Percentiles rank a stretch among this genome's conserved stretches.
Conservation (phyloP, 2,113 vertebrate genomes). For the Dascyllus trimaculatus region DNA sequence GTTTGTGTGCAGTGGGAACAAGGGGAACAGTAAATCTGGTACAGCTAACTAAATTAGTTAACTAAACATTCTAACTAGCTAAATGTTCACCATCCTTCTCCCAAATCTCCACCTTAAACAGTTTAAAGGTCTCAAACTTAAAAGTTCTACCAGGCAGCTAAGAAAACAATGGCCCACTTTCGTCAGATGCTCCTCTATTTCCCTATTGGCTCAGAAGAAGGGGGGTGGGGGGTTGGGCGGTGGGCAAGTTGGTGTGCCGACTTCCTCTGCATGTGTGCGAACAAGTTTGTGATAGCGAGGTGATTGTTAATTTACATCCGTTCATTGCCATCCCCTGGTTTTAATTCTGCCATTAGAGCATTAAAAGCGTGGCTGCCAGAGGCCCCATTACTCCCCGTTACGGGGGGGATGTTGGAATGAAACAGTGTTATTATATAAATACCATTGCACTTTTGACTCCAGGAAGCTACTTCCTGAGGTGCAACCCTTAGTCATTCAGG, state of each 20-base stretch:
- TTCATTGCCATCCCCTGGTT: constrained; percentile 74
- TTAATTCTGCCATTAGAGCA: constrained; percentile 80
- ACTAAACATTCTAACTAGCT: too few relatives aligned
- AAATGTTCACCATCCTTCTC: too few relatives aligned
- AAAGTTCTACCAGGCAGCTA: constrained; percentile 25
- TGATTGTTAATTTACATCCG: constrained; percentile 80
- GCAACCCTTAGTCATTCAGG: constrained; percentile 77
- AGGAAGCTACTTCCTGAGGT: constrained; percentile 85
- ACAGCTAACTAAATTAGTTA: too few relatives aligned
- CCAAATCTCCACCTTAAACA: neutral
- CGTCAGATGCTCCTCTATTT: constrained; percentile 47
- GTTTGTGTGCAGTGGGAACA: too few relatives aligned
- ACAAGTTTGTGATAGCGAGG: constrained; percentile 59
- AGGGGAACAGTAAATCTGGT: too few relatives aligned
- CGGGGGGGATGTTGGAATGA: constrained; percentile 75
- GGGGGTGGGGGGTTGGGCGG: too few relatives aligned
- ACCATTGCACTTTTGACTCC: constrained; percentile 87
- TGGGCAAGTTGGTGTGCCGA: constrained; percentile 32
- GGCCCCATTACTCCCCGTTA: constrained; percentile 74
- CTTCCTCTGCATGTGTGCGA: constrained; percentile 38
- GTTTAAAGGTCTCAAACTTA: constrained; percentile 8
- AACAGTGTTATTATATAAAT: constrained; percentile 87
- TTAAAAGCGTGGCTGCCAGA: constrained; percentile 68
- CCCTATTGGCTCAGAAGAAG: constrained; percentile 14
- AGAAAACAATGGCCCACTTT: constrained; percentile 51